Evolutionary conservation across 2,888 invertebrate genomes (phyloP), one percentile per base, ranked within the genome.

Genomic region (Alcis repandata): DNA sequence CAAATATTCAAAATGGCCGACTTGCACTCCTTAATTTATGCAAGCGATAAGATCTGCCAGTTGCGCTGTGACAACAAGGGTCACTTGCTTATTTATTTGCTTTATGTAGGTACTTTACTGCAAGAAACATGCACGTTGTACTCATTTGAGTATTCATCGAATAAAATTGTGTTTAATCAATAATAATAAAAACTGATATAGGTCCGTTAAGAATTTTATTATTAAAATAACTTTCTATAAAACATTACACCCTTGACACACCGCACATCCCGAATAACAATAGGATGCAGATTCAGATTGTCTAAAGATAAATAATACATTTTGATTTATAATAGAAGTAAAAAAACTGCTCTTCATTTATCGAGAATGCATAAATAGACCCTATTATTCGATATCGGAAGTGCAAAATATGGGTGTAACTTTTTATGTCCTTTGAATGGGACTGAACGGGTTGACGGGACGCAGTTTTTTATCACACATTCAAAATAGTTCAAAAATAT

Each of bases 401-500:
- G 92, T 92, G 92, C 93, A 92, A 93, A 92, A 93, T 93, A 93
- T 93, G 93, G 93, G 93, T 93, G 93, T 91, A 90, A 87, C 92
- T 87, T 92, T 91, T 90, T 91, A 84, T 86, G 83, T 85, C 83
- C 78, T 82, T 80, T 90, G 84, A 89, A 91, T 91, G 84, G 90
- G 90, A 90, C 86, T 84, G 90, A 87, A 90, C 92, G 93, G 92
- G 92, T 92, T 93, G 89, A 88, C 86, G 91, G 89, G 89, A 85
- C 75, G 75, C 71, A 69, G 78, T 86, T 90, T 89, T 89, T 86
- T 79, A 76, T 79, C 73, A 83, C 78, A 80, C 91, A 91, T 92
- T 91, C 91, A 91, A 92, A 92, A 92, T 88, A 93, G 92, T 92
- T 92, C 88, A 75, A 88, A 90, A 92, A 92, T 91, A 91, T 93